These are phyloP conservation scores for Lycocorax pyrrhopterus DNA, from an alignment of 2,113 vertebrate genomes.

Conservation along the genomic window DNA sequence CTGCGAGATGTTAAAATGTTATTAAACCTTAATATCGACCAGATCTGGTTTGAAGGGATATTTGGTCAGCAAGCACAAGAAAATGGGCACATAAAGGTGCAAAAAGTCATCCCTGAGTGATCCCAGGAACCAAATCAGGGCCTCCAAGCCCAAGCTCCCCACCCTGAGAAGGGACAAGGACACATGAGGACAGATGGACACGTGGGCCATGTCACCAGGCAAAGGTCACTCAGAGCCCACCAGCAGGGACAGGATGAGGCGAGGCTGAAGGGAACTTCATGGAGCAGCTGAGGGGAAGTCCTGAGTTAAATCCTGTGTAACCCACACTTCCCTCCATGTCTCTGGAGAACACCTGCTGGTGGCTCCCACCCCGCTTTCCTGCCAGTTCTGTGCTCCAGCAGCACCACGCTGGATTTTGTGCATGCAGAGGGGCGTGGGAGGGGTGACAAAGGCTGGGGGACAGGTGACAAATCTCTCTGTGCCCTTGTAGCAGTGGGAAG, in stretches of 20 bases:
- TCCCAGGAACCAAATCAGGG: background rate
- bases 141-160: background rate
- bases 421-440: rapidly evolving
- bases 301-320: background rate
- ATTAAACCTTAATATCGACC: background rate
- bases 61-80: background rate
- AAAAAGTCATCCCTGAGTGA: background rate
- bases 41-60: rapidly evolving
- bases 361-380: background rate
- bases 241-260: background rate
- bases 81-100: background rate
- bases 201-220: rapidly evolving
- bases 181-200: background rate
- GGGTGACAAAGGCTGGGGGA: background rate
- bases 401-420: background rate
- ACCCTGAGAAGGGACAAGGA: background rate
- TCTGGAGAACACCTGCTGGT: background rate
- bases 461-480: background rate
- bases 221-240: background rate
- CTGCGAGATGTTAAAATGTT: rapidly evolving
- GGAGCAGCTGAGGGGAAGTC: background rate
- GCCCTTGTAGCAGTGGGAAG: background rate
- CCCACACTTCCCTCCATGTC: background rate
- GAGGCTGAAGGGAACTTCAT: background rate
- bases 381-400: background rate